A percentile compares a stretch with the other conserved stretches of the same genome.
Conservation (phyloP, 1,140 invertebrate genomes). For the Neuroterus valhalla region DNA sequence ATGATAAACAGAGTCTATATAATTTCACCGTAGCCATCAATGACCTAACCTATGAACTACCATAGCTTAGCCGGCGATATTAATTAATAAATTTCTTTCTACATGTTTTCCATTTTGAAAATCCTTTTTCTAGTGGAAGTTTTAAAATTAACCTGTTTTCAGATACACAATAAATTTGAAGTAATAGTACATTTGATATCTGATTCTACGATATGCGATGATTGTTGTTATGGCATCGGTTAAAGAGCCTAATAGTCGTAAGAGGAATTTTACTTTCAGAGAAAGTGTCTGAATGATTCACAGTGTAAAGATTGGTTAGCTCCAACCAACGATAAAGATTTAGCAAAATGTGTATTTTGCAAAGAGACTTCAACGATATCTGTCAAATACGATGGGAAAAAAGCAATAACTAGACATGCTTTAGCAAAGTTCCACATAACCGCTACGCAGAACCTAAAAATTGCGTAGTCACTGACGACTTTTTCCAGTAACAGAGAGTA, state of each 20-base stretch:
- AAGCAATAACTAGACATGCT: conserved; percentile 1
- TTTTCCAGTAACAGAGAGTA: conserved; percentile 15
- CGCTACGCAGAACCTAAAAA: neutral
- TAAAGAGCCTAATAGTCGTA: neutral
- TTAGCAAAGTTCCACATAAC: neutral
- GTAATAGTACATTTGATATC: too few species aligned
- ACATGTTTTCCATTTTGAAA: too few species aligned
- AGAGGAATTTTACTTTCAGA: conserved; percentile 31
- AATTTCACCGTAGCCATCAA: too few species aligned
- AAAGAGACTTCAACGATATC: conserved; percentile 14
- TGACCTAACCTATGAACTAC: too few species aligned
- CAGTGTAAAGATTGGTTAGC: conserved; percentile 33
- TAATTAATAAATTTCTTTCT: too few species aligned
- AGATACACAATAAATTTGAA: too few species aligned
- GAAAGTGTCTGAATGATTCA: conserved; percentile 21
- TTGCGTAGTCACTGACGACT: neutral
- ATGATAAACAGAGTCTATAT: too few species aligned
- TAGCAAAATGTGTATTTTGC: conserved; percentile 12
- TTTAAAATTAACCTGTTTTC: too few species aligned
- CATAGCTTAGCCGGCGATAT: too few species aligned
- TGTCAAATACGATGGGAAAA: conserved; percentile 34
- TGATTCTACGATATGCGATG: too few species aligned
- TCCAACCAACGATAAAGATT: conserved; percentile 13
- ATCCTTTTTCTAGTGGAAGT: too few species aligned
- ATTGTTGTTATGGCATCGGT: too few species aligned